Evolutionary conservation across 2,888 invertebrate genomes (phyloP).

Genomic region (Sepioteuthis lessoniana): DNA sequence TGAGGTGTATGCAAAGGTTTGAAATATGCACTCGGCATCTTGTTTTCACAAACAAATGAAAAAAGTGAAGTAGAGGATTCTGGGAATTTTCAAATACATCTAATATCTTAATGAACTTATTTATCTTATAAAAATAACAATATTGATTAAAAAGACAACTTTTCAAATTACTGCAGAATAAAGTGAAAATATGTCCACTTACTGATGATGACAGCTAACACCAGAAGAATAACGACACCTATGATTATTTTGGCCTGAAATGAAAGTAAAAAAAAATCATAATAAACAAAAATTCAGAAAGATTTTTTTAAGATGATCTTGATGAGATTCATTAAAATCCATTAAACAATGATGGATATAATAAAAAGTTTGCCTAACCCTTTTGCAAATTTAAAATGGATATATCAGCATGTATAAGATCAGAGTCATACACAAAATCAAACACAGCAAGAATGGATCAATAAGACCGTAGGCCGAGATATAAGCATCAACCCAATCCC

Average conservation of each 20-base stretch:
- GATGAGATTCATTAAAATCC: background rate
- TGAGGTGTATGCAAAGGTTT: no score
- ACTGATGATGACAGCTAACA: slow-evolving; percentile 71
- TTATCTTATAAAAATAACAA: background rate
- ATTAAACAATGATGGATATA: background rate
- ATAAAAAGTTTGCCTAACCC: background rate
- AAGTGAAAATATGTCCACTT: slow-evolving; percentile 56
- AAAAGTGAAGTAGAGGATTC: no score
- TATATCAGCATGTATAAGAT: no score
- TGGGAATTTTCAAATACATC: no score
- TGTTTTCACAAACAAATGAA: no score
- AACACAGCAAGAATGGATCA: no score
- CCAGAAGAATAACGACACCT: slow-evolving; percentile 64
- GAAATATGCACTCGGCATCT: no score
- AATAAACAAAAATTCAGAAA: background rate
- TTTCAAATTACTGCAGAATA: background rate
- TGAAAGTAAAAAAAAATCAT: background rate
- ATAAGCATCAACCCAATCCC: no score
- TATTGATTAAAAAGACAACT: background rate
- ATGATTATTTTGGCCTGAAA: slow-evolving; percentile 71
- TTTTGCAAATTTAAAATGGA: no score
- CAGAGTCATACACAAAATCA: no score
- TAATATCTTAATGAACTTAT: no score
- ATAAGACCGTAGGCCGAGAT: no score
- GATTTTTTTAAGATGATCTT: background rate